A percentile compares a stretch with the other conserved stretches of the same genome.
Conservation (phyloP, 2,888 invertebrate genomes). For the Drosophila maculinotata region DNA sequence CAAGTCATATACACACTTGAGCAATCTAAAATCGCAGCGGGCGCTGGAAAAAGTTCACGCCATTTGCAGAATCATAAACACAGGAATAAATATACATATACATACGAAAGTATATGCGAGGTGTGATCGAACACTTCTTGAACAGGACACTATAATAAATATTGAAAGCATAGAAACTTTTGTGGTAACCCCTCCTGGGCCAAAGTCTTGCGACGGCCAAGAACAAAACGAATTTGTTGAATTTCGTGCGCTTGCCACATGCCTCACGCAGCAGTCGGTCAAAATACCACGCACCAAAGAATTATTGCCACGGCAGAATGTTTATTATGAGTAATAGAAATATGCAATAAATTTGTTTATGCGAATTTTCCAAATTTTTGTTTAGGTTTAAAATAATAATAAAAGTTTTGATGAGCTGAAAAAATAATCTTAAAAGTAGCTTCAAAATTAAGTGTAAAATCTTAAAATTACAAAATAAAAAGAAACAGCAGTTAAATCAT, state of each 20-base stretch:
- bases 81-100: slow-evolving; percentile 17
- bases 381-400: slow-evolving; percentile 32
- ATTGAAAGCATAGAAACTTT: slow-evolving; percentile 3
- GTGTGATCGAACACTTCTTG: slow-evolving; percentile 10
- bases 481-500: too few relatives aligned
- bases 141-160: background rate
- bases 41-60: slow-evolving; percentile 70
- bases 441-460: too few relatives aligned
- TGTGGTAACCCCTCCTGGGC: background rate
- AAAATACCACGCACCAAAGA: slow-evolving; percentile 32
- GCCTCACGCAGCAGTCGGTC: slow-evolving; percentile 61
- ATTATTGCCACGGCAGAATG: slow-evolving; percentile 64
- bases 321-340: slow-evolving; percentile 60
- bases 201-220: slow-evolving; percentile 6
- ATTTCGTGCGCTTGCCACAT: slow-evolving; percentile 57
- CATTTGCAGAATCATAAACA: slow-evolving; percentile 68
- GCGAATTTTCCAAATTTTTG: slow-evolving; percentile 46
- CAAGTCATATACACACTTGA: slow-evolving; percentile 37
- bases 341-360: slow-evolving; percentile 58
- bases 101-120: too few relatives aligned
- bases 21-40: slow-evolving; percentile 72
- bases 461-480: too few relatives aligned
- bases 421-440: slow-evolving; percentile 9
- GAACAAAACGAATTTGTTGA: slow-evolving; percentile 8
- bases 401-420: slow-evolving; percentile 7